phyloP scores from a whole-genome alignment of 2,888 invertebrate genomes.

The Scelioninae gen. 2 region DNA sequence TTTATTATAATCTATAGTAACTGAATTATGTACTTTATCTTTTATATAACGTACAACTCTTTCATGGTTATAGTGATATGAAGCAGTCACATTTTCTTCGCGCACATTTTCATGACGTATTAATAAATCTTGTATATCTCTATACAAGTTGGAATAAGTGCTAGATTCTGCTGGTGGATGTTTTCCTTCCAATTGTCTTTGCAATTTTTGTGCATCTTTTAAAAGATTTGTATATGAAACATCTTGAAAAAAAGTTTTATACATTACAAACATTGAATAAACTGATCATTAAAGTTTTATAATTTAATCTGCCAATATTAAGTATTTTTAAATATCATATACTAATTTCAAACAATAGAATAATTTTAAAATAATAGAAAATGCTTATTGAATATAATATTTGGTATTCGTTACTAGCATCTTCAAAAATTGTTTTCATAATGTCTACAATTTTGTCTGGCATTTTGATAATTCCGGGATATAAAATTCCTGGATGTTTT shows the following conservation, averaged over 20 bases:
- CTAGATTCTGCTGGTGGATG: constrained; percentile 81
- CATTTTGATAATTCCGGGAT: constrained; percentile 76
- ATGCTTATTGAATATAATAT: too few species aligned
- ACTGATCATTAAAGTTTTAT: too few species aligned
- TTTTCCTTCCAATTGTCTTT: constrained; percentile 80
- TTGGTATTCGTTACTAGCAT: too few species aligned
- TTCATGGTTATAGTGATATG: constrained; percentile 76
- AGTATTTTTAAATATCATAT: too few species aligned
- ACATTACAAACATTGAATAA: too few species aligned
- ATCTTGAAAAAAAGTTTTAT: too few species aligned
- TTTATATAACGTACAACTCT: constrained; percentile 79
- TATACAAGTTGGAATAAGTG: constrained; percentile 76
- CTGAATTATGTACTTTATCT: constrained; percentile 84
- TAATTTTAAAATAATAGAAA: too few species aligned
- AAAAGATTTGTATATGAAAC: constrained; percentile 71
- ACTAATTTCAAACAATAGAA: too few species aligned
- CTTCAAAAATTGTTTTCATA: constrained; percentile 77
- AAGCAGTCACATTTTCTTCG: constrained; percentile 65
- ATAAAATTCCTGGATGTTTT: constrained; percentile 84
- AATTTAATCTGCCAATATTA: too few species aligned
- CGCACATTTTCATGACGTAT: constrained; percentile 64
- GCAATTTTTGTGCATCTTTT: constrained; percentile 77
- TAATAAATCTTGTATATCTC: constrained; percentile 59
- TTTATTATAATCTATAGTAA: constrained; percentile 82
- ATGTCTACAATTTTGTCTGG: constrained; percentile 80